Percentiles rank a stretch among this genome's conserved stretches.
Conservation (phyloP, 2,113 vertebrate species). For the Vimba vimba region DNA sequence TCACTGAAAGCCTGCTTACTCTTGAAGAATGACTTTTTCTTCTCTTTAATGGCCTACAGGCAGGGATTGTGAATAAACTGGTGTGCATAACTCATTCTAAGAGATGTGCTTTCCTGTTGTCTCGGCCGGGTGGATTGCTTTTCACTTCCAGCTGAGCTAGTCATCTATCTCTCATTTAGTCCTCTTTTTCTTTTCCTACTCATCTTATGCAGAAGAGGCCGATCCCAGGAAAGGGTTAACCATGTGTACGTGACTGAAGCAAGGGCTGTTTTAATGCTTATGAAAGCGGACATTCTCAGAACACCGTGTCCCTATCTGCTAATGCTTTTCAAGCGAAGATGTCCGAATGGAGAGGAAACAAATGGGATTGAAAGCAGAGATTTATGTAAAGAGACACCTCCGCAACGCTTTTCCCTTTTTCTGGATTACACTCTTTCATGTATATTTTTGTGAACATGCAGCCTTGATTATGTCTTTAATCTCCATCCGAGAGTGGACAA, state of each 20-base stretch:
- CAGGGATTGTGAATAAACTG: constrained; percentile 1
- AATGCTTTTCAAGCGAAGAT: constrained; percentile 51
- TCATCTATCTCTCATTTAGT: neutral
- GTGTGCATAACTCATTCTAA: constrained; percentile 8
- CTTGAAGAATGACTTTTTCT: neutral
- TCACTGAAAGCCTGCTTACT: neutral
- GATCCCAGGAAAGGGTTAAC: constrained; percentile 60
- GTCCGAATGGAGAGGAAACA: constrained; percentile 37
- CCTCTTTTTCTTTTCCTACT: constrained; percentile 29
- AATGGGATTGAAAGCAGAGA: constrained; percentile 42
- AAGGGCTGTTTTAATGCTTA: constrained; percentile 54
- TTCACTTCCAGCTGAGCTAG: constrained; percentile 1
- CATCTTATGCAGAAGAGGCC: neutral
- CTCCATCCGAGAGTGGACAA: constrained; percentile 22
- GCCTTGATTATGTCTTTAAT: constrained; percentile 25
- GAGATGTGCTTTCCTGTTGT: neutral
- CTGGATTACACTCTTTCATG: constrained; percentile 13
- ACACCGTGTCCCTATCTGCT: constrained; percentile 61
- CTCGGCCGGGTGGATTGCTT: neutral
- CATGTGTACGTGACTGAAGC: constrained; percentile 57
- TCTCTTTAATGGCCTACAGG: neutral
- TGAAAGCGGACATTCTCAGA: constrained; percentile 58
- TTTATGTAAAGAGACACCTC: constrained; percentile 52
- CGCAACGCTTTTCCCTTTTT: constrained; percentile 43
- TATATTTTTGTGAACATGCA: constrained; percentile 35